phyloP scores from a whole-genome alignment of 2,888 invertebrate genomes.

The Apeira syringaria region DNA sequence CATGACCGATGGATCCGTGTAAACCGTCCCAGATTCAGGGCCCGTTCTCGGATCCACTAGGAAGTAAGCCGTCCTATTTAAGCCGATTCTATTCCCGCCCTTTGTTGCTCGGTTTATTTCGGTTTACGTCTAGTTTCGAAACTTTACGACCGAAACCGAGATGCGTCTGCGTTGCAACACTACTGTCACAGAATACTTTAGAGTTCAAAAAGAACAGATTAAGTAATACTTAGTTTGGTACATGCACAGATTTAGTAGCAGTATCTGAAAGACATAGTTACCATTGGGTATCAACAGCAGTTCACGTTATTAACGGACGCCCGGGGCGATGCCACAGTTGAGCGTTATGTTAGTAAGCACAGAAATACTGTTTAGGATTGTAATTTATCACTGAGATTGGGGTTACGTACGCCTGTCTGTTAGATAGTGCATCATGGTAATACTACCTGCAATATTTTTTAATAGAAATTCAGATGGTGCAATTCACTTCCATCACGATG shows the following conservation, averaged over 20 bases:
- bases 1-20: too few species aligned
- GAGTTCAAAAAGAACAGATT: conserved; percentile 10
- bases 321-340: conserved; percentile 49
- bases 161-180: conserved; percentile 69
- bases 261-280: conserved; percentile 5
- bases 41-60: conserved; percentile 59
- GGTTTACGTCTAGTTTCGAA: conserved; percentile 78
- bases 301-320: conserved; percentile 64
- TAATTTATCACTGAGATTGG: conserved; percentile 32
- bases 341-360: conserved; percentile 30
- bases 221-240: conserved; percentile 1
- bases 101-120: conserved; percentile 78
- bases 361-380: conserved; percentile 47
- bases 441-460: conserved; percentile 10
- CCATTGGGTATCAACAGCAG: conserved; percentile 17
- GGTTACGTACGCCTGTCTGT: conserved; percentile 19
- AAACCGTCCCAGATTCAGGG: conserved; percentile 51
- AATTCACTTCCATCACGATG: background rate
- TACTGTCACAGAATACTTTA: conserved; percentile 20
- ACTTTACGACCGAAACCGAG: conserved; percentile 67
- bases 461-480: conserved; percentile 9
- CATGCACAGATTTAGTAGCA: conserved; percentile 1
- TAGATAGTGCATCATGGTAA: conserved; percentile 15
- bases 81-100: conserved; percentile 49
- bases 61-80: conserved; percentile 73